A percentile compares a stretch with the other conserved stretches of the same genome.
phyloP scores from a whole-genome alignment of 2,888 invertebrate genomes.

The Thera britannica region DNA sequence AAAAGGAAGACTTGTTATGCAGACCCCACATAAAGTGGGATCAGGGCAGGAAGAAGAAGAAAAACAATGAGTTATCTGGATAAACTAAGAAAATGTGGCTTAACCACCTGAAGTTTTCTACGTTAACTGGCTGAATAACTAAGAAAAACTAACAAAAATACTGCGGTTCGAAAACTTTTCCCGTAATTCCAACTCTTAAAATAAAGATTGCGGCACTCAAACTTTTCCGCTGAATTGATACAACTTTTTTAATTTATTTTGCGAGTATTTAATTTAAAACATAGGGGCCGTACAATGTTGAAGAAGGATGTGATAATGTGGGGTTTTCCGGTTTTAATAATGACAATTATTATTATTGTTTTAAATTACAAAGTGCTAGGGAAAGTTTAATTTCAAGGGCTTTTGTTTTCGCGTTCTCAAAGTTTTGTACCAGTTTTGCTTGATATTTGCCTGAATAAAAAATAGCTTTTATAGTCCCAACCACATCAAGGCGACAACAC shows the following conservation, averaged over 20 bases:
- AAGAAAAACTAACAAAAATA: background rate
- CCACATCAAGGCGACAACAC: no score
- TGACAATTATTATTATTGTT: background rate
- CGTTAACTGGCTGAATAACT: no score
- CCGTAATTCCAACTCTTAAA: slow-evolving; percentile 1
- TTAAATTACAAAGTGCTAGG: background rate
- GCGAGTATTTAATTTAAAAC: slow-evolving; percentile 7
- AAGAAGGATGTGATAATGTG: slow-evolving; percentile 2
- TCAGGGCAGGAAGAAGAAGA: no score
- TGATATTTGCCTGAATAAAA: no score
- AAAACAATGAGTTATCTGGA: no score
- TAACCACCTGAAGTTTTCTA: no score
- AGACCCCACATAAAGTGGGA: no score
- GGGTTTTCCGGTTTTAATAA: slow-evolving; percentile 3
- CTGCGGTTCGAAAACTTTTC: slow-evolving; percentile 4
- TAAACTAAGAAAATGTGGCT: no score
- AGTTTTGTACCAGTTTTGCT: background rate
- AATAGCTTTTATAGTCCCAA: no score
- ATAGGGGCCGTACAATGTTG: slow-evolving; percentile 8
- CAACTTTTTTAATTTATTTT: slow-evolving; percentile 15
- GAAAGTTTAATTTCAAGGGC: background rate
- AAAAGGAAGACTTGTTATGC: no score
- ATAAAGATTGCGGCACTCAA: background rate
- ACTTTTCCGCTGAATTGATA: slow-evolving; percentile 5
- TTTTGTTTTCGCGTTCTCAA: background rate